phyloP scores from a whole-genome alignment of 2,888 invertebrate species.

The Deroplatys truncata region DNA sequence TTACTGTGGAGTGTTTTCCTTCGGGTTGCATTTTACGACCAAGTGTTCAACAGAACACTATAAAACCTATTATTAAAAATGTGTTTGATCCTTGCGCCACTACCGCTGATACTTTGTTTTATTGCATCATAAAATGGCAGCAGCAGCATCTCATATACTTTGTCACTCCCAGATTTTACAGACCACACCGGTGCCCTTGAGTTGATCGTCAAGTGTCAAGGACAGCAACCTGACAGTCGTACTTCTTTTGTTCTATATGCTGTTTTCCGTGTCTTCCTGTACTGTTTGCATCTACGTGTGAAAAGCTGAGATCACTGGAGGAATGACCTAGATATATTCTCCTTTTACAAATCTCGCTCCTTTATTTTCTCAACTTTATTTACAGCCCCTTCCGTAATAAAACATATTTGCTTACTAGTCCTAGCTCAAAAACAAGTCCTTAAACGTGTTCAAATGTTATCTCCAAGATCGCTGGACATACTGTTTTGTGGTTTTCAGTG shows the following conservation, averaged over 20 bases:
- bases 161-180: background rate
- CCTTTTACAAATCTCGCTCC: no score
- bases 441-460: no score
- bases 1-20: background rate
- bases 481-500: no score
- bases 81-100: background rate
- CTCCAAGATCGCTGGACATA: no score
- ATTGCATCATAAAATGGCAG: background rate
- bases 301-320: background rate
- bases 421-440: no score
- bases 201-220: background rate
- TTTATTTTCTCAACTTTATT: no score
- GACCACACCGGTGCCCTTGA: background rate
- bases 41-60: background rate
- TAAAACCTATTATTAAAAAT: background rate
- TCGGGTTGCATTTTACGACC: background rate
- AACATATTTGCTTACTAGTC: no score
- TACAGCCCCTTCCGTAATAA: no score
- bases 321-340: background rate
- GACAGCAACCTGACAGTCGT: background rate
- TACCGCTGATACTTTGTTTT: background rate
- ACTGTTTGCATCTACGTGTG: no score
- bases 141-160: background rate
- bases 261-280: no score
- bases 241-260: no score